A percentile compares a stretch with the other conserved stretches of the same genome.
Conservation (phyloP, 2,888 invertebrate genomes). For the Anaspis maculata region DNA sequence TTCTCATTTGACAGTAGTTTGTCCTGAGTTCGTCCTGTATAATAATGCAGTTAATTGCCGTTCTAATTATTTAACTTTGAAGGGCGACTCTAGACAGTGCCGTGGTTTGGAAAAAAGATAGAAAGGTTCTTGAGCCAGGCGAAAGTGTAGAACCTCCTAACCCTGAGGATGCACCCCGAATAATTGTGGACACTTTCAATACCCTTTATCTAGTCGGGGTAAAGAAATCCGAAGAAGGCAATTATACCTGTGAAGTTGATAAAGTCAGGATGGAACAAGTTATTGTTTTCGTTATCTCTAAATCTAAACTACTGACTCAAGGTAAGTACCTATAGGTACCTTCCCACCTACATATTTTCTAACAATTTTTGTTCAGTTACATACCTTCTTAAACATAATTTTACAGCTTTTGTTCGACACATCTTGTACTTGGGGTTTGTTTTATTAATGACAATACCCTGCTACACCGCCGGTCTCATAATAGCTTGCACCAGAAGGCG, state of each 20-base stretch:
- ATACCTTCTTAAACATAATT: too few relatives aligned
- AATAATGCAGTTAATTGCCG: too few relatives aligned
- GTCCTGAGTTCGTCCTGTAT: too few relatives aligned
- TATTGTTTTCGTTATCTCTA: constrained; percentile 45
- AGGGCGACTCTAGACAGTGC: constrained; percentile 43
- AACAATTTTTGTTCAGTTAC: constrained; percentile 1
- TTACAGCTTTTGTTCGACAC: constrained; percentile 50
- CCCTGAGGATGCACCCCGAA: constrained; percentile 41
- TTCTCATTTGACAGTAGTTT: constrained; percentile 47
- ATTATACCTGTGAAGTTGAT: constrained; percentile 60
- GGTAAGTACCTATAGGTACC: constrained; percentile 40
- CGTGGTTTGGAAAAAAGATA: constrained; percentile 50
- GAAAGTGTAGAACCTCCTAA: constrained; percentile 23
- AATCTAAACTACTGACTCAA: constrained; percentile 45
- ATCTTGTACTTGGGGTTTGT: constrained; percentile 52
- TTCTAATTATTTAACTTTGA: too few relatives aligned
- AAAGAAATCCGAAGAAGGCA: constrained; percentile 55
- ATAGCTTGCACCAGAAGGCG: constrained; percentile 45
- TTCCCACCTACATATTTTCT: too few relatives aligned
- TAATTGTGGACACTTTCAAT: constrained; percentile 49
- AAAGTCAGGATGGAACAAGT: constrained; percentile 49
- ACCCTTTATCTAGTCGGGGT: constrained; percentile 52
- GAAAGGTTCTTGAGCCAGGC: constrained; percentile 42
- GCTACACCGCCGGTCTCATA: constrained; percentile 51
- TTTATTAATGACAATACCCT: constrained; percentile 47